These are phyloP conservation scores for Chymomyza costata DNA, from an alignment of 1,140 invertebrate species.

Conservation along the genomic window DNA sequence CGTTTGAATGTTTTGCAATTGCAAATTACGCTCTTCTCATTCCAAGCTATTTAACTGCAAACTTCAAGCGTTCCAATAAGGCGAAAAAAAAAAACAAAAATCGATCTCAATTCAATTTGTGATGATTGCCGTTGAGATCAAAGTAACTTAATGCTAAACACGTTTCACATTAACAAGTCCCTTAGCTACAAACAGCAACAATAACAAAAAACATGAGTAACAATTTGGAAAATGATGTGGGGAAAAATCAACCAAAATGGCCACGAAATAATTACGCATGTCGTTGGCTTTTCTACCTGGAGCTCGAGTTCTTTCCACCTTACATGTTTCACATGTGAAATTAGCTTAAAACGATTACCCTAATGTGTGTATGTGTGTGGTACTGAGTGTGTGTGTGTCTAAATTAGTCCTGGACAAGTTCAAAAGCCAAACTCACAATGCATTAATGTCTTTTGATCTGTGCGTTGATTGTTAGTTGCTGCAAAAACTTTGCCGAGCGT, in stretches of 20 bases:
- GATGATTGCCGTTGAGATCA: conserved; percentile 63
- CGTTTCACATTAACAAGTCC: conserved; percentile 31
- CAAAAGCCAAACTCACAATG: conserved; percentile 19
- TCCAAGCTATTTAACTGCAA: too few species aligned
- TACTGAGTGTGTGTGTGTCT: too few species aligned
- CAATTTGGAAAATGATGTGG: conserved; percentile 4
- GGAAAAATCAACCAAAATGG: conserved; percentile 50
- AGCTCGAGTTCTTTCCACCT: conserved; percentile 51
- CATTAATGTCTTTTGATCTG: conserved; percentile 64
- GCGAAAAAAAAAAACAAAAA: too few species aligned
- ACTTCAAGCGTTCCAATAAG: too few species aligned
- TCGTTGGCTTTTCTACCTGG: conserved; percentile 57
- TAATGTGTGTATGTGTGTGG: too few species aligned
- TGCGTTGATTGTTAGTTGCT: not conserved
- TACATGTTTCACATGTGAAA: conserved; percentile 68
- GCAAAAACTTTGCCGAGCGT: conserved; percentile 41
- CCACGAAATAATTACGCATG: conserved; percentile 70
- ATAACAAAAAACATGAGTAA: conserved; percentile 42
- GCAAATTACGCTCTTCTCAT: too few species aligned
- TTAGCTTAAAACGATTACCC: conserved; percentile 58
- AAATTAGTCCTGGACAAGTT: too few species aligned
- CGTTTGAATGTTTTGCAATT: too few species aligned
- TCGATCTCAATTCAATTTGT: conserved; percentile 68
- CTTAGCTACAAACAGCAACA: conserved; percentile 1
- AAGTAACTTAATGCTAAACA: conserved; percentile 60